These are phyloP conservation scores for Caenorhabditis sp. DNA, from an alignment of 2,888 invertebrate genomes.

Conservation along the genomic window DNA sequence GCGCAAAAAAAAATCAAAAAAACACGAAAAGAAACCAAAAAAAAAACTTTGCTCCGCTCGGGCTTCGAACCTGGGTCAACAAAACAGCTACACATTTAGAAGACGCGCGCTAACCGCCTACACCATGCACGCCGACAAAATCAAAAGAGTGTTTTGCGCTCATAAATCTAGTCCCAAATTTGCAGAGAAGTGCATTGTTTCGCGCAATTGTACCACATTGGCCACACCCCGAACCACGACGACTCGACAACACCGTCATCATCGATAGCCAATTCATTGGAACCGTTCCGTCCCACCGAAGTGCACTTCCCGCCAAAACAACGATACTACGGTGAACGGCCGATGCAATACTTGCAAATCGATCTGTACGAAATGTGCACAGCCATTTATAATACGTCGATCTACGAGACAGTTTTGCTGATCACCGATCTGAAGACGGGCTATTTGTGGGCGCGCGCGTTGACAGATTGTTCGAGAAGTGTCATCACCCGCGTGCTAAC, in stretches of 20 bases:
- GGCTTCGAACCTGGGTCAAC: too few relatives aligned
- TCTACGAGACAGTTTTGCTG: conserved; percentile 34
- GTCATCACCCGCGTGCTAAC: conserved; percentile 20
- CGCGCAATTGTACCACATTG: conserved; percentile 47
- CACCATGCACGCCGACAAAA: too few relatives aligned
- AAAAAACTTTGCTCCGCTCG: too few relatives aligned
- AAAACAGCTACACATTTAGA: too few relatives aligned
- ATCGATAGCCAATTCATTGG: neutral
- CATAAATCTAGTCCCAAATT: neutral
- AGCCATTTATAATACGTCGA: conserved; percentile 31
- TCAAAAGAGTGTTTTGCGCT: too few relatives aligned
- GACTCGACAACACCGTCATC: neutral
- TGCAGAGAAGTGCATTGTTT: conserved; percentile 13
- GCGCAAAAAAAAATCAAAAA: too few relatives aligned
- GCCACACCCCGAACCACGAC: conserved; percentile 28
- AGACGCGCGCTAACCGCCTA: too few relatives aligned
- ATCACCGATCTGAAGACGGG: conserved; percentile 32
- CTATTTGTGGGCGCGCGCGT: conserved; percentile 42
- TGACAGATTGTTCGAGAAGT: conserved; percentile 18
- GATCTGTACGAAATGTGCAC: conserved; percentile 44
- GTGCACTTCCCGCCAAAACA: conserved; percentile 40
- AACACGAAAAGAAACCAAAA: too few relatives aligned
- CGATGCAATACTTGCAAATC: conserved; percentile 49
- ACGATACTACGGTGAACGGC: conserved; percentile 19
- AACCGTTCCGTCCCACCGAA: conserved; percentile 21